Percentiles rank a stretch among this genome's conserved stretches.
phyloP scores from a whole-genome alignment of 2,113 vertebrate genomes.

The Balaeniceps rex region DNA sequence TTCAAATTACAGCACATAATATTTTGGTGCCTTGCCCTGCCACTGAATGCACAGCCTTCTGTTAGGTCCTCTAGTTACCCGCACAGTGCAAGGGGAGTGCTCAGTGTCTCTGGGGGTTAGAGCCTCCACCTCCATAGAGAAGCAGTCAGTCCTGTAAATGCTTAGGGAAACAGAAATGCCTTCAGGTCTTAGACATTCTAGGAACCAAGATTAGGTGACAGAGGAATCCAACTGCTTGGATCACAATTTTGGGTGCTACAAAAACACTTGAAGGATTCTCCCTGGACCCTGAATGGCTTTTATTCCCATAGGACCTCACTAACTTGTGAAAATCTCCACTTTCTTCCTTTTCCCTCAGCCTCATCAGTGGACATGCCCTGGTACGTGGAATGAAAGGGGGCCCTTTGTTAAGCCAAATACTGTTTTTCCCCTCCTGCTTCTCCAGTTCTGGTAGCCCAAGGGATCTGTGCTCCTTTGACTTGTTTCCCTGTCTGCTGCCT shows the following conservation, averaged over 20 bases:
- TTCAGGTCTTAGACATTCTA: not conserved
- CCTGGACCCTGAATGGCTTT: not conserved
- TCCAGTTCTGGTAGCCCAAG: not conserved
- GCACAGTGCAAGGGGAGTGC: not conserved
- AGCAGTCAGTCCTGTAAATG: not conserved
- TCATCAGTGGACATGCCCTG: not conserved
- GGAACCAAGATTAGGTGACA: not conserved
- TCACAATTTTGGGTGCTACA: not conserved
- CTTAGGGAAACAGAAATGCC: not conserved
- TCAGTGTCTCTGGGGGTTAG: not conserved
- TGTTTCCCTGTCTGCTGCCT: not conserved
- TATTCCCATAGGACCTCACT: not conserved
- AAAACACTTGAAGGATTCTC: not conserved
- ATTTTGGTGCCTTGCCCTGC: not conserved
- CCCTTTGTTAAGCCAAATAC: not conserved
- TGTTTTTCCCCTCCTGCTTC: not conserved
- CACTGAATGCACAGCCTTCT: not conserved
- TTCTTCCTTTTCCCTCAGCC: not conserved
- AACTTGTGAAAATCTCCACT: not conserved
- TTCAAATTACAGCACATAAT: not conserved
- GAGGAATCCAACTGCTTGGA: not conserved
- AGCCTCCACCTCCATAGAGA: not conserved
- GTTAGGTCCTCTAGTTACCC: not conserved
- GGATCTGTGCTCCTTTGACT: not conserved
- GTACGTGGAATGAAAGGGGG: not conserved